Conservation (phyloP, 2,113 vertebrate genomes). For the Lonchura striata region DNA sequence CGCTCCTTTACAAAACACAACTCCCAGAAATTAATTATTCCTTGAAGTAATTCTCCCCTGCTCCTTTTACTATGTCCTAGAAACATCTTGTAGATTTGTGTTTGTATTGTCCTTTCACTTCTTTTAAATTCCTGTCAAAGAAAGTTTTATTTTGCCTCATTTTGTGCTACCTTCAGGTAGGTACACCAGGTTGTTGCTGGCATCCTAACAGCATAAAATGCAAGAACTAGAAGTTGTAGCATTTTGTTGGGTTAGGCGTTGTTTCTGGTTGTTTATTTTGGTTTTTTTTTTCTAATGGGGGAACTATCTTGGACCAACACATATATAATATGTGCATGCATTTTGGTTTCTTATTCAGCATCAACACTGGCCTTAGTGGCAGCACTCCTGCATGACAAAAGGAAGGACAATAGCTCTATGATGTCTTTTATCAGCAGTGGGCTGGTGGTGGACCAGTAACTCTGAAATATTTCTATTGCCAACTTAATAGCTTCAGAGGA, state of each 20-base stretch:
- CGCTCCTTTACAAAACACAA: not conserved
- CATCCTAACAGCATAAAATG: not conserved
- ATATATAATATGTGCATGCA: rapidly evolving
- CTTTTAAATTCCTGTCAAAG: not conserved
- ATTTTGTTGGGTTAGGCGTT: not conserved
- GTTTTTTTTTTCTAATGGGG: rapidly evolving
- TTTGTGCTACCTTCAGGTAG: rapidly evolving
- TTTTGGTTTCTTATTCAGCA: not conserved
- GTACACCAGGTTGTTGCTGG: not conserved
- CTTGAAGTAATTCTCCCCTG: not conserved
- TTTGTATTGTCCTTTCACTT: not conserved
- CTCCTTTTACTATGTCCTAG: not conserved
- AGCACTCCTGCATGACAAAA: too few species aligned
- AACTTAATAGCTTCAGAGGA: not conserved
- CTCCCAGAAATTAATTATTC: not conserved
- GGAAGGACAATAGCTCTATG: not conserved
- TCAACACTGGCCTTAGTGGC: not conserved
- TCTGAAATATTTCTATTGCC: not conserved
- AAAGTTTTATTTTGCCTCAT: not conserved
- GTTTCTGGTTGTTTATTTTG: not conserved
- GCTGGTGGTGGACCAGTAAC: rapidly evolving
- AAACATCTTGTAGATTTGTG: not conserved
- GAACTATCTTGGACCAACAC: not conserved
- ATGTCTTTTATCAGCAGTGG: rapidly evolving
- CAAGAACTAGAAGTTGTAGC: not conserved